These are phyloP conservation scores for Orthosia incerta DNA, from an alignment of 2,888 invertebrate genomes.

Conservation along the genomic window DNA sequence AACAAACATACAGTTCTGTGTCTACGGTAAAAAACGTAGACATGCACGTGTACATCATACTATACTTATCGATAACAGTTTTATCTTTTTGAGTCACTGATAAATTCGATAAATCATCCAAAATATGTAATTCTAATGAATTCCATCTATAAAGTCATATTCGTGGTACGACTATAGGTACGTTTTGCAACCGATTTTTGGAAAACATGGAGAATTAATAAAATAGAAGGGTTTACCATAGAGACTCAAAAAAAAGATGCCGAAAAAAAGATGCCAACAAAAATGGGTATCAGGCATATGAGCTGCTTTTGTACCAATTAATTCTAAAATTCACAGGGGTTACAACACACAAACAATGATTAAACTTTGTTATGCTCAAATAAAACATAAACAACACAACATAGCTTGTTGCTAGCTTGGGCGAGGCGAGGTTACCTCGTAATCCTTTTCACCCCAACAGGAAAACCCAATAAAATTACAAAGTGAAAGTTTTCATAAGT, in stretches of 20 bases:
- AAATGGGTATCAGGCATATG: too few relatives aligned
- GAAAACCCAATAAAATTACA: constrained; percentile 4
- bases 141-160: too few relatives aligned
- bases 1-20: neutral
- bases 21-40: neutral
- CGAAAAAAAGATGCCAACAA: too few relatives aligned
- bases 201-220: neutral
- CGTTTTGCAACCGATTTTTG: constrained; percentile 11
- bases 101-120: constrained; percentile 24
- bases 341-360: too few relatives aligned
- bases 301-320: too few relatives aligned
- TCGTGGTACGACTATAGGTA: constrained; percentile 14
- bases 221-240: neutral
- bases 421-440: constrained; percentile 9
- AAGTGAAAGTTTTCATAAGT: neutral
- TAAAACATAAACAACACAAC: too few relatives aligned
- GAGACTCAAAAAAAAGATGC: too few relatives aligned
- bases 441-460: neutral
- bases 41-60: neutral
- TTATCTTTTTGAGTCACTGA: constrained; percentile 37
- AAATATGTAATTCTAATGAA: constrained; percentile 16
- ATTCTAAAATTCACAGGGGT: too few relatives aligned
- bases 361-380: too few relatives aligned
- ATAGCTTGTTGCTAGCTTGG: neutral
- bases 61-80: constrained; percentile 17